Evolutionary conservation across 2,888 invertebrate genomes (phyloP).

Genomic region (Aphodius granarius): DNA sequence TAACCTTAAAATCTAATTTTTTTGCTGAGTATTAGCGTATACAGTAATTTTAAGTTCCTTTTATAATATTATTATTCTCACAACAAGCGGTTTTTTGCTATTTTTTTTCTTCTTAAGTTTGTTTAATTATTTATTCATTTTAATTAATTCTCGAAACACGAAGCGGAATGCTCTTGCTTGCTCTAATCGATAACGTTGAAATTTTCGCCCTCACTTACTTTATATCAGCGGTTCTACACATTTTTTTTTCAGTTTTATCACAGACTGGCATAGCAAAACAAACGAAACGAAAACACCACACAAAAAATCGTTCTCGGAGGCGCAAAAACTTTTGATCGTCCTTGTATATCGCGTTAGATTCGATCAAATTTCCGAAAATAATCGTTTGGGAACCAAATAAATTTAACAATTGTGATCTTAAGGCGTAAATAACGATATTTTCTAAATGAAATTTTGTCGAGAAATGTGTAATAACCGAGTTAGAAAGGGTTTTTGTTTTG

Average conservation of each 20-base stretch:
- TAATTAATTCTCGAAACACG: background rate
- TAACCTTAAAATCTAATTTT: slow-evolving; percentile 39
- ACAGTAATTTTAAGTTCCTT: slow-evolving; percentile 43
- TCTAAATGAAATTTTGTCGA: too few species aligned
- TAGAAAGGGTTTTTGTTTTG: background rate
- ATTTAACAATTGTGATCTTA: background rate
- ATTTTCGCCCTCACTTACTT: slow-evolving; percentile 18
- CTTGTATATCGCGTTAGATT: background rate
- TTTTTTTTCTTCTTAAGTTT: slow-evolving; percentile 17
- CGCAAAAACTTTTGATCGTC: background rate
- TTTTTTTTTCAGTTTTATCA: slow-evolving; percentile 52
- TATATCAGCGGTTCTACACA: slow-evolving; percentile 39
- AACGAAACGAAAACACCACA: slow-evolving; percentile 37
- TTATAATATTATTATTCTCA: slow-evolving; percentile 33
- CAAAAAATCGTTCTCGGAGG: slow-evolving; percentile 17
- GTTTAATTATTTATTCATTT: too few species aligned
- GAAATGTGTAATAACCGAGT: background rate
- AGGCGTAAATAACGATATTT: background rate
- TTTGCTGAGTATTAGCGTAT: slow-evolving; percentile 54
- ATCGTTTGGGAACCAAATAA: background rate
- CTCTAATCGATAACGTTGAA: background rate
- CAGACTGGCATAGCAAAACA: slow-evolving; percentile 55
- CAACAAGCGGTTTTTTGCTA: slow-evolving; percentile 46
- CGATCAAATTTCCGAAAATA: too few species aligned
- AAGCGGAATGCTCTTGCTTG: background rate